Conservation (phyloP, 2,113 vertebrate species). For the Megaleporinus macrocephalus region DNA sequence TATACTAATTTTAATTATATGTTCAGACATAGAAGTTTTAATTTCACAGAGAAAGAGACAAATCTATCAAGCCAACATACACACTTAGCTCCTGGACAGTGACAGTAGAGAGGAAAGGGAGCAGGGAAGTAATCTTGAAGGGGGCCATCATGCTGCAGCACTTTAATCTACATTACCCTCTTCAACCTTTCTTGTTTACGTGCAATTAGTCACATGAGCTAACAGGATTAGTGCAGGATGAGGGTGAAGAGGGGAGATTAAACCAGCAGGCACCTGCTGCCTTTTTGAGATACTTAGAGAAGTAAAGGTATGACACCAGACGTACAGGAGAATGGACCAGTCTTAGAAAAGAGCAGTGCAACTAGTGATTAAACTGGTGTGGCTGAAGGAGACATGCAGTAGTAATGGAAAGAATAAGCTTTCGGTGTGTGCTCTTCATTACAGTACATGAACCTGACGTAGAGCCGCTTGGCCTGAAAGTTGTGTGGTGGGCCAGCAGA, state of each 20-base stretch:
- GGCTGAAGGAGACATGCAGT: background rate
- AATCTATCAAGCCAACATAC: no score
- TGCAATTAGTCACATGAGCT: conserved; percentile 61
- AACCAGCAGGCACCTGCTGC: conserved; percentile 66
- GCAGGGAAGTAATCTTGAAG: background rate
- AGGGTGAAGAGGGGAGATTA: conserved; percentile 63
- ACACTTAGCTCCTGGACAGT: conserved; percentile 20
- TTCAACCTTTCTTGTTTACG: conserved; percentile 54
- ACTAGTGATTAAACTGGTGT: background rate
- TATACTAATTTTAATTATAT: no score
- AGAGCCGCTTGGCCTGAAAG: background rate
- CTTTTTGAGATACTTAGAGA: conserved; percentile 47
- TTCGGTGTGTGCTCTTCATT: background rate
- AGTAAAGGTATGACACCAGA: background rate
- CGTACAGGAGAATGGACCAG: background rate
- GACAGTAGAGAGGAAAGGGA: background rate
- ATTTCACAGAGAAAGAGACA: no score
- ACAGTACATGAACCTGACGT: background rate
- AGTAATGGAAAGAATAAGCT: background rate
- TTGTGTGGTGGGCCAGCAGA: conserved; percentile 6
- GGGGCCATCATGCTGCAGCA: background rate
- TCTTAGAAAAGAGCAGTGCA: background rate
- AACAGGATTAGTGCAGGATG: conserved; percentile 73
- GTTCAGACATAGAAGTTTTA: no score
- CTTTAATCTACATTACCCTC: conserved; percentile 17